These are phyloP conservation scores for Archegozetes longisetosus DNA, from an alignment of 1,140 invertebrate species.

Conservation along the genomic window DNA sequence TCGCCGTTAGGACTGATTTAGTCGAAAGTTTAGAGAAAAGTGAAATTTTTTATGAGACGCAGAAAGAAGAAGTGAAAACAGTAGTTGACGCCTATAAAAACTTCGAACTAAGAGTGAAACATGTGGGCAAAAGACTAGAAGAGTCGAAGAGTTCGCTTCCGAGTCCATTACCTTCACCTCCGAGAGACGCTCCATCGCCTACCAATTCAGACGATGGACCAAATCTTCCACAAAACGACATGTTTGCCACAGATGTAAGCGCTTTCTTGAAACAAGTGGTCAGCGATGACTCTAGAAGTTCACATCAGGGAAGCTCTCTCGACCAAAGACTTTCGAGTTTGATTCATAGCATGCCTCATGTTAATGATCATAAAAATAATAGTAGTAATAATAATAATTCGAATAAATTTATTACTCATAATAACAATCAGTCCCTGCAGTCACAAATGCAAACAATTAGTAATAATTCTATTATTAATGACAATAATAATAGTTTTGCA, in stretches of 20 bases:
- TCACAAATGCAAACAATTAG: not conserved
- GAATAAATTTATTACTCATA: too few relatives aligned
- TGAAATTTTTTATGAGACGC: constrained; percentile 70
- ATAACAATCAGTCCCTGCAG: constrained; percentile 6
- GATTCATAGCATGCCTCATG: constrained; percentile 21
- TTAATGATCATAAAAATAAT: constrained; percentile 11
- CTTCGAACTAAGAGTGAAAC: constrained; percentile 67
- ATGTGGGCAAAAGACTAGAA: constrained; percentile 62
- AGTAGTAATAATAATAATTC: constrained; percentile 3
- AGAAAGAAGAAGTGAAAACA: constrained; percentile 76
- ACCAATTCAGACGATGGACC: constrained; percentile 25
- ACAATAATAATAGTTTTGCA: constrained; percentile 8
- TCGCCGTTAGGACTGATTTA: constrained; percentile 56
- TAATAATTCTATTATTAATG: not conserved
- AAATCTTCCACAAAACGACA: constrained; percentile 15
- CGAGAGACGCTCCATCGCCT: constrained; percentile 50
- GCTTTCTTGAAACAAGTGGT: not conserved
- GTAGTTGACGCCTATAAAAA: constrained; percentile 86
- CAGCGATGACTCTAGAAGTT: not conserved
- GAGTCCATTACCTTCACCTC: constrained; percentile 28
- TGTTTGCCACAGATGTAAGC: constrained; percentile 11
- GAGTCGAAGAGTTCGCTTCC: constrained; percentile 47
- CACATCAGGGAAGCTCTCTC: constrained; percentile 18
- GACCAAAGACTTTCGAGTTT: constrained; percentile 22
- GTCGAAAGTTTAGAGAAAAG: constrained; percentile 57